Base-by-base conservation (phyloP, 2,113 vertebrate genomes). In the Caranx melampygus region DNA sequence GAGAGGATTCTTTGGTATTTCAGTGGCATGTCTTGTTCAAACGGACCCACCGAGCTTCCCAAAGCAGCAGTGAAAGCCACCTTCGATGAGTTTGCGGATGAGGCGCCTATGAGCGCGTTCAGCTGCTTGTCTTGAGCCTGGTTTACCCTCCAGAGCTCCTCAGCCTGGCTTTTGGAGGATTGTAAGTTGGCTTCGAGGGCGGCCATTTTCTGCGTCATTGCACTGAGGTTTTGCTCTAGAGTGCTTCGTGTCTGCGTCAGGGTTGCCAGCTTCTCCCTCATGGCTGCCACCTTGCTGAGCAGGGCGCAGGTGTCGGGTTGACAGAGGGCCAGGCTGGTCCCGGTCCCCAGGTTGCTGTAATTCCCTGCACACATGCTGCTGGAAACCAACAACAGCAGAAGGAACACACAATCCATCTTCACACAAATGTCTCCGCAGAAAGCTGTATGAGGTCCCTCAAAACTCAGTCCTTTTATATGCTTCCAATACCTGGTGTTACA, bases 261-360 rank as follows among this genome's bases (percentile, higher is more conserved):
- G 21, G 67, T 63, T 37, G 15, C 64, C 51, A 72, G 40, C 55
- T 45, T 78, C 78, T 78, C 79, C 51, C 47, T 73, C 79, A 59
- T 54, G 72, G 70, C 69, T 6, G 75, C 84, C 81, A 65, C 70
- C 64, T 79, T n/a, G 13, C 51, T 74, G 78, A 85, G 72, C 57
- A 68, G 47, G 81, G 66, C 49, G 11, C 84, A 85, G 88, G 86
- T 90, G 87, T 89, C 76, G 1, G 78, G 82, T 55, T 87, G 79
- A 76, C 81, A 87, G 61, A 67, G 61, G 1, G 74, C 54, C 45
- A 73, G 55, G 45, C 55, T 69, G 72, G 73, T 44, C 37, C 74
- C 70, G 13, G 62, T 78, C 51, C 73, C 85, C 34, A 61, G 65
- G 55, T 62, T 6, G 69, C 37, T 75, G 67, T 18, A 34, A 42